These are phyloP conservation scores for Resseliella maxima DNA, from an alignment of 2,888 invertebrate genomes.

Conservation along the genomic window DNA sequence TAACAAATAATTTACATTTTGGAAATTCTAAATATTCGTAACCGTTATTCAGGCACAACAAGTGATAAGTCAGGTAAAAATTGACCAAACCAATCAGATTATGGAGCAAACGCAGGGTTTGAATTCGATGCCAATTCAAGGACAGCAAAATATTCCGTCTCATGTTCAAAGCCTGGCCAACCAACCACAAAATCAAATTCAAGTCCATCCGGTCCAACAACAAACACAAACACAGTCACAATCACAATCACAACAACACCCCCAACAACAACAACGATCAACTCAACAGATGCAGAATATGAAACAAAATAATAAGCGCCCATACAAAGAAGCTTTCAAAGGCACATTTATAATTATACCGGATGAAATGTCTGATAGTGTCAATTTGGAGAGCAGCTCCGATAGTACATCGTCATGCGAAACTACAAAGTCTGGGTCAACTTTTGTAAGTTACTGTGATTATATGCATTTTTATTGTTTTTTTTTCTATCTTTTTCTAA, in stretches of 20 bases:
- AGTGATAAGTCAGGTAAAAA: slow-evolving; percentile 58
- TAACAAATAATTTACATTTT: neutral
- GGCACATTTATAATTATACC: no score
- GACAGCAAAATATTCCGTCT: slow-evolving; percentile 67
- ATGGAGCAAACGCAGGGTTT: slow-evolving; percentile 66
- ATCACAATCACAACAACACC: no score
- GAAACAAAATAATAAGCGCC: no score
- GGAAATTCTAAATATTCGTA: slow-evolving; percentile 59
- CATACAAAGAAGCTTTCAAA: no score
- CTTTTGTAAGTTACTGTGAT: no score
- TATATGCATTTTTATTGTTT: no score
- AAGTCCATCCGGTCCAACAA: slow-evolving; percentile 60
- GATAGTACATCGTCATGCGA: no score
- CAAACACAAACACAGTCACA: no score
- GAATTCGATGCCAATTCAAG: slow-evolving; percentile 66
- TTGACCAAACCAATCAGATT: slow-evolving; percentile 62
- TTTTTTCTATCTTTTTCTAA: no score
- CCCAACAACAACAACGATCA: slow-evolving; percentile 63
- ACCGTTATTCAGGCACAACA: slow-evolving; percentile 53
- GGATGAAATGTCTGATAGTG: no score
- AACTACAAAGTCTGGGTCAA: no score
- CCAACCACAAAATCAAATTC: slow-evolving; percentile 62
- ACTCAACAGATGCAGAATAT: slow-evolving; percentile 57
- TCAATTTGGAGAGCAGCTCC: no score
- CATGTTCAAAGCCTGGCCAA: slow-evolving; percentile 66